Base-by-base conservation (phyloP, 2,797 vertebrate species). In the Acropternis orthonyx region DNA sequence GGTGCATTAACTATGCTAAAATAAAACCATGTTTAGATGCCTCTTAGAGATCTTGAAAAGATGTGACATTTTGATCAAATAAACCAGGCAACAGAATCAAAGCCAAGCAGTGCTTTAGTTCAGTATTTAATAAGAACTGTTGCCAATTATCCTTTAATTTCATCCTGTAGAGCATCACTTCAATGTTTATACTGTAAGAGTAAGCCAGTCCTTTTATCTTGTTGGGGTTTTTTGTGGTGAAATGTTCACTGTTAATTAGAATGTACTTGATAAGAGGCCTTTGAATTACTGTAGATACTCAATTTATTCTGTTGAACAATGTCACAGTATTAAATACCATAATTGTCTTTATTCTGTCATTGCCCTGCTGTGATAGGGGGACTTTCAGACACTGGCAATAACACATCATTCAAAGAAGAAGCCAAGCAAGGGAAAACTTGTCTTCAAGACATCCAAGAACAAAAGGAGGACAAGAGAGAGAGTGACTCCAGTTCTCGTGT, bases 321-420 rank as follows among this genome's bases (percentile, higher is more conserved):
- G 55, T 92, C 26, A 78, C 4, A 13, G 72, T 93, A 28, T 94
- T 75, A 90, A 94, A 92, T 81, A 65, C 22, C 20, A 30, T 95
- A 76, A 43, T 76, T n/a, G 32, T 56, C 54, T 93, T 83, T 84
- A 14, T 94, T 81, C 67, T 95, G 36, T 71, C 41, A 20, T 91
- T 83, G 55, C 52, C 15, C 49, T 89, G 76, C 65, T 58, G 8
- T 43, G 65, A 93, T 71, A 99, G 99, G 98, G 90, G 99, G 98
- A 49, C 99, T 98, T 95, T 98, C 99, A 91, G 99, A 99, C 97
- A 97, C 98, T 86, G 98, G 99, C 85, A 99, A 98, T 81, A 99
- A 98, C 96, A 98, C 98, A 46, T 96, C 99, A 72, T 98, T 99
- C 89, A 99, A 99, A 96, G 99, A 99, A 92, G 99, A 99, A 97